Percentiles rank a stretch among this genome's conserved stretches.
Evolutionary conservation across 2,113 vertebrate species (phyloP).

Genomic region (Etheostoma cragini): DNA sequence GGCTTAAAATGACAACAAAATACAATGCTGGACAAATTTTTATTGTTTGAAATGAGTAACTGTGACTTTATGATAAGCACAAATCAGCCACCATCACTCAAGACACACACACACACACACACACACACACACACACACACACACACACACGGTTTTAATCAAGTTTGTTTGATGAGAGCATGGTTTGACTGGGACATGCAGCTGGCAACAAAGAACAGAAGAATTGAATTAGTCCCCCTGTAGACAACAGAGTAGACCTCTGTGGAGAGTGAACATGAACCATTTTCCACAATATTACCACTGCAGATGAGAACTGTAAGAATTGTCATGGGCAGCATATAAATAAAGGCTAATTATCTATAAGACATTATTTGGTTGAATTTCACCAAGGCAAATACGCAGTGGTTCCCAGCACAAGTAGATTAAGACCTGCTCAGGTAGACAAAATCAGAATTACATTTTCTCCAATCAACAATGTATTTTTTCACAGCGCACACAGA

Average conservation of each 20-base stretch:
- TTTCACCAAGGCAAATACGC: background rate
- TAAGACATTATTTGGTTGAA: background rate
- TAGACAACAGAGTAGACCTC: constrained; percentile 56
- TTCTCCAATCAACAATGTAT: too few relatives aligned
- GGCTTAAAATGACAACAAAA: constrained; percentile 25
- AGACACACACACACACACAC: constrained; percentile 10
- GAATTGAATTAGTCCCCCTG: constrained; percentile 74
- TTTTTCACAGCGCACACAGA: too few relatives aligned
- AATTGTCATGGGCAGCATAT: background rate
- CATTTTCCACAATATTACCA: constrained; percentile 15
- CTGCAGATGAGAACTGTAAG: constrained; percentile 5
- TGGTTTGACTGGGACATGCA: constrained; percentile 68
- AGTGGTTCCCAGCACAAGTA: too few relatives aligned
- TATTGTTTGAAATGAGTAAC: constrained; percentile 40
- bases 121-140: constrained; percentile 8
- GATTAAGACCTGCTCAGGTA: too few relatives aligned
- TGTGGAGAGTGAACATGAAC: constrained; percentile 18
- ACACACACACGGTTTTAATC: constrained; percentile 71
- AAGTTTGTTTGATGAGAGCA: constrained; percentile 79
- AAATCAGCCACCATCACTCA: background rate
- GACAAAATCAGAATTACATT: too few relatives aligned
- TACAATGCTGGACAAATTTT: constrained; percentile 13
- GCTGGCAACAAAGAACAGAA: constrained; percentile 69
- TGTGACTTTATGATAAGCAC: constrained; percentile 50
- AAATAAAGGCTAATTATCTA: background rate